phyloP scores from a whole-genome alignment of 2,113 vertebrate genomes.

The Dascyllus trimaculatus region DNA sequence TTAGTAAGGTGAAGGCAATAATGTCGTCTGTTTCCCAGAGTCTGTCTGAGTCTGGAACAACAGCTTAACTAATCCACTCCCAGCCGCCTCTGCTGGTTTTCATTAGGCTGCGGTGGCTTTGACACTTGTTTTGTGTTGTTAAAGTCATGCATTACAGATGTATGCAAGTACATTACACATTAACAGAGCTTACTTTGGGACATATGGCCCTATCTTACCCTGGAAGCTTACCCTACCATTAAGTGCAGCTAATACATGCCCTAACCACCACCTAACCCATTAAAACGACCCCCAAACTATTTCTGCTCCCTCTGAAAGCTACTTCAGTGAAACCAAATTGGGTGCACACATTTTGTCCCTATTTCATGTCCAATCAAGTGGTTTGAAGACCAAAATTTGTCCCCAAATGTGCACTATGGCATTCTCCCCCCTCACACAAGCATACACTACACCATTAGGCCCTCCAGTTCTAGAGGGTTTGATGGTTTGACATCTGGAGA shows the following conservation, averaged over 20 bases:
- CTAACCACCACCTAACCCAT: conserved; percentile 35
- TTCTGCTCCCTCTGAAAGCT: conserved; percentile 9
- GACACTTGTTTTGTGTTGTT: conserved; percentile 75
- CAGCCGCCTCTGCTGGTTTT: conserved; percentile 56
- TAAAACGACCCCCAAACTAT: conserved; percentile 10
- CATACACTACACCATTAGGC: conserved; percentile 9
- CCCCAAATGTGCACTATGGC: not conserved
- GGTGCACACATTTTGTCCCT: not conserved
- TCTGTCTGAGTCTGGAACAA: conserved; percentile 32
- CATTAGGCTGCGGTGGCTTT: conserved; percentile 62
- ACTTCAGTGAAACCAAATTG: conserved; percentile 28
- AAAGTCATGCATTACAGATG: conserved; percentile 64
- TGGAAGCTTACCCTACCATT: conserved; percentile 48
- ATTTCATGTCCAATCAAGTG: conserved; percentile 18
- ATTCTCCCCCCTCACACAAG: not conserved
- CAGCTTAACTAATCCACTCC: conserved; percentile 43
- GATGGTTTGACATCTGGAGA: conserved; percentile 76
- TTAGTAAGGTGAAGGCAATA: conserved; percentile 52
- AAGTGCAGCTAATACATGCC: conserved; percentile 20
- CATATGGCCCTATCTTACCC: conserved; percentile 28
- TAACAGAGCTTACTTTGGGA: conserved; percentile 34
- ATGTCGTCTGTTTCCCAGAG: conserved; percentile 29
- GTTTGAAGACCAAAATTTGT: conserved; percentile 16
- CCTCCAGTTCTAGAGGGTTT: conserved; percentile 34
- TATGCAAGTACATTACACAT: conserved; percentile 23